Conservation (phyloP, 2,113 vertebrate genomes). For the Trochalopteron elliotii region DNA sequence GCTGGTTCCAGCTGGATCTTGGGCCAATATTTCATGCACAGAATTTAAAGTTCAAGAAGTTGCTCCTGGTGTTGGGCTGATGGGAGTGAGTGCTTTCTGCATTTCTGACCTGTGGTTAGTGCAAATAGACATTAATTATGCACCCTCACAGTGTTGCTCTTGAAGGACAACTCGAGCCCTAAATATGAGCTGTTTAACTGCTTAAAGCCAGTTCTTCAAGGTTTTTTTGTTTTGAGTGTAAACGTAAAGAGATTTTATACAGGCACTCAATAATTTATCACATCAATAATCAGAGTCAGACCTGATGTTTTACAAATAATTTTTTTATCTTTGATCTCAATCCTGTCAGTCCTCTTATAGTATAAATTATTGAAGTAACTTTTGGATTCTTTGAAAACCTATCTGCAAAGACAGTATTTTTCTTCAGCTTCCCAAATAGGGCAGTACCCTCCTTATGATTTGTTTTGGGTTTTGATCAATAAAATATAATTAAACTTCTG, state of each 20-base stretch:
- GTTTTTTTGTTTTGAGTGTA: constrained; percentile 32
- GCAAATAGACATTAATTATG: neutral
- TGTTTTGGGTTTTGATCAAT: constrained; percentile 52
- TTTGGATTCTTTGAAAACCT: constrained; percentile 47
- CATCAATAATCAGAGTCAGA: constrained; percentile 55
- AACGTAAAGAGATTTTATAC: neutral
- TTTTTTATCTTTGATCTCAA: constrained; percentile 36
- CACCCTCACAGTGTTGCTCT: neutral
- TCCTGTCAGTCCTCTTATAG: constrained; percentile 52
- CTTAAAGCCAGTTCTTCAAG: constrained; percentile 44
- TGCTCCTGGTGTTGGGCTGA: neutral
- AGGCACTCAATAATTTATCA: constrained; percentile 57
- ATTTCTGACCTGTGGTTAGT: neutral
- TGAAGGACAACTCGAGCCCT: constrained; percentile 9
- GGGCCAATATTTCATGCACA: neutral
- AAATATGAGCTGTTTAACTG: neutral
- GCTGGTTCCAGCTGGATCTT: neutral
- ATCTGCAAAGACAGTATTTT: constrained; percentile 24
- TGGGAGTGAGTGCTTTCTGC: neutral
- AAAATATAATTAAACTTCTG: constrained; percentile 61
- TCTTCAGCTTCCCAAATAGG: constrained; percentile 31
- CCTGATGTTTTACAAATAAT: constrained; percentile 59
- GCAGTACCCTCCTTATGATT: neutral
- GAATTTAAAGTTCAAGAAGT: neutral
- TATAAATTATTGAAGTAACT: constrained; percentile 65